These are phyloP conservation scores for Ochlodes sylvanus DNA, from an alignment of 2,888 invertebrate genomes.

Conservation along the genomic window DNA sequence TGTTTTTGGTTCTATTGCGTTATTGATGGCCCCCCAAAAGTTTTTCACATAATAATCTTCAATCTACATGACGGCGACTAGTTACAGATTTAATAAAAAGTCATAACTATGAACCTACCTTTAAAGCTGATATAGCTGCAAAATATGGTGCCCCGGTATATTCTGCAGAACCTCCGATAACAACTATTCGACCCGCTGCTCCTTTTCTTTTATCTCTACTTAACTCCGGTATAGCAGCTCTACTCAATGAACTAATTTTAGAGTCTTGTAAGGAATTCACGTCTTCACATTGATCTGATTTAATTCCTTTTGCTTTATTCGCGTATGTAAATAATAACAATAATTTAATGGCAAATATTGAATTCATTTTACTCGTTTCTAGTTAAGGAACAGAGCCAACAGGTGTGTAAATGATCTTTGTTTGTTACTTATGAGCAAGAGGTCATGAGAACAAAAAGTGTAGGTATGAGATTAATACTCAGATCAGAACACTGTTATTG, in stretches of 20 bases:
- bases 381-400: too few relatives aligned
- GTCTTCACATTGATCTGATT: constrained; percentile 46
- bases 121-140: constrained; percentile 94
- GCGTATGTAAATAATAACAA: constrained; percentile 3
- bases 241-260: constrained; percentile 39
- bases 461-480: too few relatives aligned
- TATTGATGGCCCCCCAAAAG: too few relatives aligned
- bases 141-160: constrained; percentile 99
- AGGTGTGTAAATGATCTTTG: too few relatives aligned
- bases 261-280: constrained; percentile 41
- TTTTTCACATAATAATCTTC: too few relatives aligned
- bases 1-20: too few relatives aligned
- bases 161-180: constrained; percentile 96
- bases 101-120: constrained; percentile 75
- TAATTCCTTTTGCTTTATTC: constrained; percentile 14
- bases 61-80: too few relatives aligned
- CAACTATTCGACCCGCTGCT: constrained; percentile 94
- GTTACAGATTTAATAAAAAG: too few relatives aligned
- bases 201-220: constrained; percentile 87
- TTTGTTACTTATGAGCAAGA: too few relatives aligned
- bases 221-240: constrained; percentile 58
- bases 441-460: too few relatives aligned
- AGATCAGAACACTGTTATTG: too few relatives aligned
- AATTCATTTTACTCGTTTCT: neutral
- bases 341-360: neutral